Evolutionary conservation across 1,140 invertebrate species (phyloP), one percentile per base, ranked within the genome.

Genomic region (Tetramorium parvispinum): DNA sequence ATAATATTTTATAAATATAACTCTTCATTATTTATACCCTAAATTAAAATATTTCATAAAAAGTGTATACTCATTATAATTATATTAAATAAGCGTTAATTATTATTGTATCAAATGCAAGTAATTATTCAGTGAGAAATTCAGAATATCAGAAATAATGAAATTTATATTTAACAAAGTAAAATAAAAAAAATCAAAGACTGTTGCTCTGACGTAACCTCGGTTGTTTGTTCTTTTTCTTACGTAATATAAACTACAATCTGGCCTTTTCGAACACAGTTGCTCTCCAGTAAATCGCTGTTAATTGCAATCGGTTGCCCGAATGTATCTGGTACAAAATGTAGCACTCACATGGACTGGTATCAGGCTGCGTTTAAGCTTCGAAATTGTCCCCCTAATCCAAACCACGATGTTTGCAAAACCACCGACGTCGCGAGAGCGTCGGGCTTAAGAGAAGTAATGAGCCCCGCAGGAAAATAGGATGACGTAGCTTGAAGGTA

Each of bases 391-490:
- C 24, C 53, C 13, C 2, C 40, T 83, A 83, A 83, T 83, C 40
- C 40, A 10, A 40, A 53, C 24, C 40, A 53, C 53, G 79, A 40
- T 82, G 53, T 83, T 83, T 73, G 70, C 79, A 59, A 83, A 73
- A 73, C 53, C 51, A 32, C 21, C 79, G 79, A 68, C 63, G 51
- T 40, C n/a, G 79, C 53, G 55, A 59, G 68, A 57, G 40, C 16
- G 40, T 55, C 65, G 53, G 8, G 68, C 53, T 83, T 83, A 73
- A 73, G 66, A 37, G 53, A 73, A 83, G 68, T 83, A 83, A 83
- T 73, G 79, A 83, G 68, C 68, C 37, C 40, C 43, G 53, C 68
- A 73, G 79, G 66, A 73, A 82, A 83, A 83, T 73, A 83, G 68
- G 40, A 46, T 82, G 78, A 82, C 78, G 51, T 71, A 40, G 37